Conservation (phyloP, 92 coral and sea anemone genomes). For the Anthopleura xanthogrammica region DNA sequence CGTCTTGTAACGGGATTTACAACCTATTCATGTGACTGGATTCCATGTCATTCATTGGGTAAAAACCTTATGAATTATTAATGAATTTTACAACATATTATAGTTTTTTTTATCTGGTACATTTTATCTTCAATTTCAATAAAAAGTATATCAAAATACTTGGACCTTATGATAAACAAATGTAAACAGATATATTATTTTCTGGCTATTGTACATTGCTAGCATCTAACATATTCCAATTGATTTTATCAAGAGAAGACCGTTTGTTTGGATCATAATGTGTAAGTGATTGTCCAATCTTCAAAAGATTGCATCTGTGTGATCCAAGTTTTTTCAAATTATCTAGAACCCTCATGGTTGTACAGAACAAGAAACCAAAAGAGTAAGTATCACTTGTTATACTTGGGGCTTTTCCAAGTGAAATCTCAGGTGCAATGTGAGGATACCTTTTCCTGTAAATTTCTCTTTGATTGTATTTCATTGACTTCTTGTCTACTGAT, state of each 20-base stretch:
- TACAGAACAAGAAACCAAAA: slow-evolving; percentile 46
- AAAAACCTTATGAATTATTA: slow-evolving; percentile 5
- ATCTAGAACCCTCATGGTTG: slow-evolving; percentile 27
- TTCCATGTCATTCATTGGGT: background rate
- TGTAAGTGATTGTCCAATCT: slow-evolving; percentile 7
- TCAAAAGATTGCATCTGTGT: background rate
- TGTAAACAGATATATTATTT: no score
- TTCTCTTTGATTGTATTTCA: background rate
- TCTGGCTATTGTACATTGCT: no score
- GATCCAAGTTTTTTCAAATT: background rate
- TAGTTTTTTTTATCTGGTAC: no score
- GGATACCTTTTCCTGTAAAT: slow-evolving; percentile 38
- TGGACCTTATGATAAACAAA: no score
- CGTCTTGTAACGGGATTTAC: slow-evolving; percentile 1
- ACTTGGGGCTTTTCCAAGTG: slow-evolving; percentile 24
- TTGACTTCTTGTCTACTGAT: no score
- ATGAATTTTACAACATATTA: background rate
- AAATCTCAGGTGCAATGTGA: slow-evolving; percentile 43
- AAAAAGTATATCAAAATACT: no score
- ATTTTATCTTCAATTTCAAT: no score
- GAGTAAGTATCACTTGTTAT: slow-evolving; percentile 34
- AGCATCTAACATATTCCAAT: no score
- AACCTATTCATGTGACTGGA: background rate
- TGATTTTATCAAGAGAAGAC: background rate
- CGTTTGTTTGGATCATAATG: slow-evolving; percentile 12